Percentiles rank a stretch among this genome's conserved stretches.
These are phyloP conservation scores for Smittia sp. DNA, from an alignment of 2,888 invertebrate genomes.

Conservation along the genomic window DNA sequence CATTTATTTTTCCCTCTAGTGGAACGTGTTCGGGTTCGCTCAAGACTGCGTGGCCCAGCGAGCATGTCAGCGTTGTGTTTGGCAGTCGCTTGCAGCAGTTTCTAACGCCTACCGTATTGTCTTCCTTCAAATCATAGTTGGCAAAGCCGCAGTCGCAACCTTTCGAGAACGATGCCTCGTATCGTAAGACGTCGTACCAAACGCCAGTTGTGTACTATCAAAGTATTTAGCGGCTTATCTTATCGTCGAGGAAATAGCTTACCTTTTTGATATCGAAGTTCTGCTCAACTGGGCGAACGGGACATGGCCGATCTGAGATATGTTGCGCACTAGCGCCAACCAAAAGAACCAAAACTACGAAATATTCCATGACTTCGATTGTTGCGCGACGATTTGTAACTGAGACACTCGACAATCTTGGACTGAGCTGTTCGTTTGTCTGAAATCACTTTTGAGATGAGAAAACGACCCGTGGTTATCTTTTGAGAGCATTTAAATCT, in stretches of 20 bases:
- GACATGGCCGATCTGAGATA: conserved; percentile 14
- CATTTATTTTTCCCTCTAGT: conserved; percentile 22
- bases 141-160: conserved; percentile 16
- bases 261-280: conserved; percentile 31
- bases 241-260: neutral
- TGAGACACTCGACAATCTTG: too few species aligned
- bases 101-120: conserved; percentile 6
- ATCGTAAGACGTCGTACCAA: conserved; percentile 20
- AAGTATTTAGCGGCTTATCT: neutral
- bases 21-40: conserved; percentile 11
- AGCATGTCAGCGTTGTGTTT: neutral
- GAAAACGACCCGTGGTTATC: too few species aligned
- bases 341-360: neutral
- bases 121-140: neutral
- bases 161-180: neutral
- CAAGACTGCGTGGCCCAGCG: neutral
- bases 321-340: neutral
- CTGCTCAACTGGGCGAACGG: conserved; percentile 19
- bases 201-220: neutral
- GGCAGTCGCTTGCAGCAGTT: conserved; percentile 19
- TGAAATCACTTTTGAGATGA: too few species aligned
- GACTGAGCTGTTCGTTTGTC: too few species aligned
- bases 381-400: too few species aligned
- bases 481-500: too few species aligned
- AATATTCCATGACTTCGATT: too few species aligned